Conservation (phyloP, 1,140 invertebrate species). For the Mycetomoellerius zeteki region DNA sequence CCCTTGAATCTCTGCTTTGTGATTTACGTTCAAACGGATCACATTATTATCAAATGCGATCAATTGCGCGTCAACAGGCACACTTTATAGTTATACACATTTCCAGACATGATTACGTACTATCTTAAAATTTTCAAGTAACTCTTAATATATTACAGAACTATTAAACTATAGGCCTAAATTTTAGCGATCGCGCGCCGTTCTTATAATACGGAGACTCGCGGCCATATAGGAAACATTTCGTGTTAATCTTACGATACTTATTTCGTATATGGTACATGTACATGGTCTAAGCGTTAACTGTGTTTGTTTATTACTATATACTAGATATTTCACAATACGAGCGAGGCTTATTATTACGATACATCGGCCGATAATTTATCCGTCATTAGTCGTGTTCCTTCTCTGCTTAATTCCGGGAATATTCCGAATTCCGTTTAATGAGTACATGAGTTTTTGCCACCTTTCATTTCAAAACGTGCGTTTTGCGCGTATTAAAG, state of each 20-base stretch:
- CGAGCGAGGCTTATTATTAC: conserved; percentile 83
- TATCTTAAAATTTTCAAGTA: conserved; percentile 41
- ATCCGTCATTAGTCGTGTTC: conserved; percentile 50
- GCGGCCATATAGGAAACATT: conserved; percentile 77
- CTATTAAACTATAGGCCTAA: conserved; percentile 71
- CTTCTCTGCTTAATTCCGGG: conserved; percentile 27
- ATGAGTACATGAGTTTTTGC: not conserved
- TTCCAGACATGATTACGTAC: conserved; percentile 52
- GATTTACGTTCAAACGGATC: conserved; percentile 42
- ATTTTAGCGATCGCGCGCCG: conserved; percentile 58
- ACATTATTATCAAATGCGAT: conserved; percentile 12
- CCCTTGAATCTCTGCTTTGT: not conserved
- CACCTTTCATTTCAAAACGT: conserved; percentile 14
- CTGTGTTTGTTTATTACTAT: conserved; percentile 78
- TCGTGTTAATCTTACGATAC: conserved; percentile 75
- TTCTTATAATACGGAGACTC: conserved; percentile 75
- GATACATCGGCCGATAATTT: conserved; percentile 70
- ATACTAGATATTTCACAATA: conserved; percentile 83
- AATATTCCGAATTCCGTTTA: conserved; percentile 27
- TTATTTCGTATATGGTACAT: conserved; percentile 67
- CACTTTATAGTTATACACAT: conserved; percentile 41
- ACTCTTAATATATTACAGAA: conserved; percentile 72
- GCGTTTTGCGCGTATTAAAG: not conserved
- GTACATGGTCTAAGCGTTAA: conserved; percentile 80
- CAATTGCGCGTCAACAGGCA: conserved; percentile 1